These are phyloP conservation scores for Achlya flavicornis DNA, from an alignment of 2,888 invertebrate genomes.

Conservation along the genomic window DNA sequence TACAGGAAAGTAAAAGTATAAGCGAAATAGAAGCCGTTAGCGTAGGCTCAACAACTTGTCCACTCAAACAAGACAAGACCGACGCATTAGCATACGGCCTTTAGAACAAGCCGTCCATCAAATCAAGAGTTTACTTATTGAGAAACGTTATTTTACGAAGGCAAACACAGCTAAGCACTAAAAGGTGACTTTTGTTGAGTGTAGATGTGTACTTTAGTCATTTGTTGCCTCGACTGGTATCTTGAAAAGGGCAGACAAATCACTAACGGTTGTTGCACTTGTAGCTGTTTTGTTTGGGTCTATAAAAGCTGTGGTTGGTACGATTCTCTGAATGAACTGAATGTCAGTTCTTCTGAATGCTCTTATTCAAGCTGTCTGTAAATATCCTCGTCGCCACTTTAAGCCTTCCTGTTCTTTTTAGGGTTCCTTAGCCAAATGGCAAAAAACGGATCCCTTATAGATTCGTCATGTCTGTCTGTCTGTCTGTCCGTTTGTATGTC, in stretches of 20 bases:
- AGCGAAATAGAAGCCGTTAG: slow-evolving; percentile 44
- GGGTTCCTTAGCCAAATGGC: no score
- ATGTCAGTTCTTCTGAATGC: background rate
- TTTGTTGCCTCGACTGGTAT: background rate
- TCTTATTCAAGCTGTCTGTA: background rate
- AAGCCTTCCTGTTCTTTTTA: background rate
- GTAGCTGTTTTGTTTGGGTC: background rate
- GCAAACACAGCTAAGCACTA: slow-evolving; percentile 14
- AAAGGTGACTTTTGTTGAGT: background rate
- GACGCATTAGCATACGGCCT: slow-evolving; percentile 71
- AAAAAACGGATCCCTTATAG: no score
- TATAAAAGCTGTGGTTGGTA: background rate
- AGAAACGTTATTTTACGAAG: slow-evolving; percentile 20
- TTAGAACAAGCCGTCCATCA: slow-evolving; percentile 42
- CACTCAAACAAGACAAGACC: slow-evolving; percentile 47
- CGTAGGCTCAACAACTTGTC: slow-evolving; percentile 53
- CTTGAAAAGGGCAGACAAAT: background rate
- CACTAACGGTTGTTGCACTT: background rate
- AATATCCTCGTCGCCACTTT: background rate
- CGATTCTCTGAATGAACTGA: background rate
- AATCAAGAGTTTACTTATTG: slow-evolving; percentile 22
- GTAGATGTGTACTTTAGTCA: background rate
- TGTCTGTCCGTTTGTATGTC: no score
- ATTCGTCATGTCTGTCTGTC: no score
- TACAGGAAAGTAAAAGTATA: slow-evolving; percentile 62